Evolutionary conservation across 1,140 invertebrate species (phyloP).

Genomic region (Diabrotica undecimpunctata): DNA sequence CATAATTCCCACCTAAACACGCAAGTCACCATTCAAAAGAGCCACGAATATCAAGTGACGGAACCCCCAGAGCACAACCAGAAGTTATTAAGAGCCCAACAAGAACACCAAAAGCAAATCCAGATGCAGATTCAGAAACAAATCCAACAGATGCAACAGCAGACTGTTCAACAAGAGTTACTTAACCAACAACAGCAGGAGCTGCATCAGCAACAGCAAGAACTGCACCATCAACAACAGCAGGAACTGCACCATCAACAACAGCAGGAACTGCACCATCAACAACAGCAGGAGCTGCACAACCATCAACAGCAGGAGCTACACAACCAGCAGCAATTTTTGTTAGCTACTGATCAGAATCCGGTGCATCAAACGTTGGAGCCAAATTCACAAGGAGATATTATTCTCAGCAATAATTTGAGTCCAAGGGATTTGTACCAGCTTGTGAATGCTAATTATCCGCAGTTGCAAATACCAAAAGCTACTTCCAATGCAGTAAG

Average conservation of each 20-base stretch:
- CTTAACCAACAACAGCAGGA: background rate
- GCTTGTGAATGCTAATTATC: slow-evolving; percentile 1
- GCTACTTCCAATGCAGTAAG: background rate
- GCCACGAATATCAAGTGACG: slow-evolving; percentile 49
- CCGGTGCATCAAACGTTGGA: slow-evolving; percentile 10
- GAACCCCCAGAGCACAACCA: slow-evolving; percentile 34
- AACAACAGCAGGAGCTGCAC: background rate
- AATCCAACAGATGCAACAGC: slow-evolving; percentile 10
- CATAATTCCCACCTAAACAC: background rate
- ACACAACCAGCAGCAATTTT: slow-evolving; percentile 15
- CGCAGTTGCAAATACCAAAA: background rate
- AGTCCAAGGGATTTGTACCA: slow-evolving; percentile 14
- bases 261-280: slow-evolving; percentile 32
- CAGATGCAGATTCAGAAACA: slow-evolving; percentile 7
- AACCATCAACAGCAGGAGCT: background rate
- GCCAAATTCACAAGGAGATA: slow-evolving; percentile 18
- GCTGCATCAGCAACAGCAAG: too few relatives aligned
- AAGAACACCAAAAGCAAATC: background rate
- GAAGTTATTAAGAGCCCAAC: slow-evolving; percentile 9
- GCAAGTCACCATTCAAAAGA: slow-evolving; percentile 22
- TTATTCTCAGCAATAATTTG: slow-evolving; percentile 6
- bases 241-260: too few relatives aligned
- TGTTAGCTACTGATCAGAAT: background rate
- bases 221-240: slow-evolving; percentile 15
- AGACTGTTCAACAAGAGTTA: slow-evolving; percentile 34